Conservation (phyloP, 2,113 vertebrate genomes). For the Archocentrus centrarchus region DNA sequence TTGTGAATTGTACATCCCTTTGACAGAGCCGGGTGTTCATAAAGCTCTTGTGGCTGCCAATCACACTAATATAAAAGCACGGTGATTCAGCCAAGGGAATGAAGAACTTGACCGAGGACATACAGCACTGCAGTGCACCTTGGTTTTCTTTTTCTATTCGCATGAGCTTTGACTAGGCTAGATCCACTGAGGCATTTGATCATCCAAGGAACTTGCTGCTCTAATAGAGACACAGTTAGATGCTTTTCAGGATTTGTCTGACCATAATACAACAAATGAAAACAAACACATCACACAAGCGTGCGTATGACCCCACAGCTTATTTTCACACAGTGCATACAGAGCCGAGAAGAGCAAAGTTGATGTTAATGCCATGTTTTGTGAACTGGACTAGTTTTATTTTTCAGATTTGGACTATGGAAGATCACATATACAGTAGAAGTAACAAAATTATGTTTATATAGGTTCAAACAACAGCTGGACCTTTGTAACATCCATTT, state of each 20-base stretch:
- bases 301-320: not conserved
- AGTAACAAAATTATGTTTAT: no score
- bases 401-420: no score
- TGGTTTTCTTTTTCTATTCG: slow-evolving; percentile 8
- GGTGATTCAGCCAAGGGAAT: slow-evolving; percentile 42
- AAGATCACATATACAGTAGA: no score
- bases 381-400: no score
- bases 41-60: slow-evolving; percentile 66
- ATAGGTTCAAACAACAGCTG: no score
- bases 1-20: slow-evolving; percentile 63
- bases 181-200: slow-evolving; percentile 31
- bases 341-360: not conserved
- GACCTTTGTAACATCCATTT: not conserved
- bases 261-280: not conserved
- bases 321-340: not conserved
- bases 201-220: not conserved
- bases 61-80: slow-evolving; percentile 62
- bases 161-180: slow-evolving; percentile 26
- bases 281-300: not conserved
- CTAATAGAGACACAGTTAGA: not conserved
- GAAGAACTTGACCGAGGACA: slow-evolving; percentile 57
- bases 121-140: slow-evolving; percentile 6
- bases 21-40: slow-evolving; percentile 54
- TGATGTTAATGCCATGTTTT: not conserved
- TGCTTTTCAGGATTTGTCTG: not conserved